These are phyloP conservation scores for Hippocampus mohnikei DNA, from an alignment of 2,113 vertebrate species.

Conservation along the genomic window DNA sequence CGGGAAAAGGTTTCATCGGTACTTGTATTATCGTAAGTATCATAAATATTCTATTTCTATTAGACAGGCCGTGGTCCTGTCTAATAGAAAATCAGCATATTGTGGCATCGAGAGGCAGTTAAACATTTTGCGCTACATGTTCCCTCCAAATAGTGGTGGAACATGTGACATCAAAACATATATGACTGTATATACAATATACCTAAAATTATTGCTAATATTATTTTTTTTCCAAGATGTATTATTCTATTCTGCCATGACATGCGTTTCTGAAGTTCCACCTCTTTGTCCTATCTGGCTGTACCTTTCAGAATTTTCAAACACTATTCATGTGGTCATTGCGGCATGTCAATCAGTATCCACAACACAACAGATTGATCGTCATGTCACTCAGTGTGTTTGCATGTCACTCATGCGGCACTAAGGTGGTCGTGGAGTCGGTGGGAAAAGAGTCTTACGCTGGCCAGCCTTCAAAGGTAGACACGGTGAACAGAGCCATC, in stretches of 20 bases:
- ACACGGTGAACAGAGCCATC: slow-evolving; percentile 99
- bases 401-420: not conserved
- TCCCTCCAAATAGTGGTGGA: not conserved
- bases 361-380: not conserved
- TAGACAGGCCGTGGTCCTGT: too few species aligned
- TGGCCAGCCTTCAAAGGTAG: slow-evolving; percentile 98
- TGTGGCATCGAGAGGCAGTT: too few species aligned
- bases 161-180: not conserved
- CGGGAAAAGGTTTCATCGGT: not conserved
- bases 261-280: not conserved
- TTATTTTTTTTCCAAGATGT: not conserved
- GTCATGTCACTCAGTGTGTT: not conserved
- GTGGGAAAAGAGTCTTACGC: slow-evolving; percentile 76
- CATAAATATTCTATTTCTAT: too few species aligned
- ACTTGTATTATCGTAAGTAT: not conserved
- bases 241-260: not conserved
- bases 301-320: not conserved
- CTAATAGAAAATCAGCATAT: too few species aligned
- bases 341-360: not conserved
- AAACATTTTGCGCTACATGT: too few species aligned
- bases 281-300: not conserved
- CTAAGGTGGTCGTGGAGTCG: not conserved
- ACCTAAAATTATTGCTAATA: not conserved
- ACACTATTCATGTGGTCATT: not conserved
- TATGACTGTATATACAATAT: too few species aligned